Evolutionary conservation across 35 echinoderm and acorn worm species (phyloP).

Genomic region (Ptychodera flava): DNA sequence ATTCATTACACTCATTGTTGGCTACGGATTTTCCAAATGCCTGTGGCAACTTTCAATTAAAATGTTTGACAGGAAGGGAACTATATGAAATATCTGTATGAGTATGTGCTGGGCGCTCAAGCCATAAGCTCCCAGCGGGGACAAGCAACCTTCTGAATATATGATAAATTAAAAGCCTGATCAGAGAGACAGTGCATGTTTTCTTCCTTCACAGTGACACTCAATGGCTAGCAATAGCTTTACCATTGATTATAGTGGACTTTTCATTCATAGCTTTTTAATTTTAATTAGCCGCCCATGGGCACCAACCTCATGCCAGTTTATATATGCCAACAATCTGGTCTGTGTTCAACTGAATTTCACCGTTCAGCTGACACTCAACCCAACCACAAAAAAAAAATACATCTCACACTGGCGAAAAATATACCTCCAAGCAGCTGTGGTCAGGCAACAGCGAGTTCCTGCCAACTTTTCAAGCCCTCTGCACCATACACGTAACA

Average conservation of each 20-base stretch:
- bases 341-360: no score
- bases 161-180: neutral
- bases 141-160: neutral
- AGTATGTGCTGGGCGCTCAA: neutral
- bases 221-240: neutral
- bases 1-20: neutral
- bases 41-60: slow-evolving; percentile 1
- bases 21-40: neutral
- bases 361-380: no score
- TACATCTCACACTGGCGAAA: no score
- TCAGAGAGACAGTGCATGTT: neutral
- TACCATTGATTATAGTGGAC: neutral
- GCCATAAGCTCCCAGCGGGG: neutral
- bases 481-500: no score
- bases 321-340: no score
- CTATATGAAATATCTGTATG: neutral
- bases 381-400: no score
- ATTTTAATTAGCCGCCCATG: neutral
- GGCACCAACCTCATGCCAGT: neutral
- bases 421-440: no score
- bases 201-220: no score
- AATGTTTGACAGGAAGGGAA: neutral
- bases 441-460: no score
- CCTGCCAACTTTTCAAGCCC: no score
- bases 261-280: slow-evolving; percentile 2